phyloP scores from a whole-genome alignment of 2,888 invertebrate genomes.

The Morpho achilles region DNA sequence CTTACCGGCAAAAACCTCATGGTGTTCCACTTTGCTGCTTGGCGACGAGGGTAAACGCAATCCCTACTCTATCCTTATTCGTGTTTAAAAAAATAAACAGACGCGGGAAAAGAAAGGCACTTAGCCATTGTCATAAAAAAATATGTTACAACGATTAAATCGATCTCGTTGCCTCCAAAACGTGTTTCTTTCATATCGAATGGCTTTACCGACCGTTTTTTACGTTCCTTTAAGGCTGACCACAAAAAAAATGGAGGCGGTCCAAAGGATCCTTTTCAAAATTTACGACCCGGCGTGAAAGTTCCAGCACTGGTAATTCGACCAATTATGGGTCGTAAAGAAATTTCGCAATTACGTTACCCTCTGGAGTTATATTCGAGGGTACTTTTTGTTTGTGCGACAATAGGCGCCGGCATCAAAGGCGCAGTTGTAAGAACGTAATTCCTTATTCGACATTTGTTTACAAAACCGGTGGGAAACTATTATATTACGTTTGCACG shows the following conservation, averaged over 20 bases:
- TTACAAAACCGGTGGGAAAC: slow-evolving; percentile 28
- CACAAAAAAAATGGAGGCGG: slow-evolving; percentile 16
- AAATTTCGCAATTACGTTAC: slow-evolving; percentile 29
- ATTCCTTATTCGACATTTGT: slow-evolving; percentile 44
- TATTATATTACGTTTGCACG: slow-evolving; percentile 3
- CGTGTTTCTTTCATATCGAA: slow-evolving; percentile 11
- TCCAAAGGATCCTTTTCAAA: slow-evolving; percentile 13
- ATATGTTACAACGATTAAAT: slow-evolving; percentile 3
- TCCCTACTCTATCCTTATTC: too few species aligned
- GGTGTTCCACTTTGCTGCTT: too few species aligned
- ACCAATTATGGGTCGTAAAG: slow-evolving; percentile 31
- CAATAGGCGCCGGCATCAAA: slow-evolving; percentile 19
- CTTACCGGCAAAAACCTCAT: too few species aligned
- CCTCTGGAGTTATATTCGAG: slow-evolving; percentile 9
- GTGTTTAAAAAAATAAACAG: background rate
- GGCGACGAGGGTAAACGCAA: too few species aligned
- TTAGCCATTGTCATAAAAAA: background rate
- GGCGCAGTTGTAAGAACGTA: slow-evolving; percentile 9
- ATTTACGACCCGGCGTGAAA: slow-evolving; percentile 28
- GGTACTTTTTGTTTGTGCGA: slow-evolving; percentile 22
- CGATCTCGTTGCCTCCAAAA: slow-evolving; percentile 1
- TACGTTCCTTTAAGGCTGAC: slow-evolving; percentile 17
- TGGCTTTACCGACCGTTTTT: slow-evolving; percentile 10
- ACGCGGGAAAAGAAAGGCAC: background rate
- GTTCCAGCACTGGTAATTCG: slow-evolving; percentile 25